These are phyloP conservation scores for Chloroceryle inda DNA, from an alignment of 2,797 vertebrate species.

Conservation along the genomic window DNA sequence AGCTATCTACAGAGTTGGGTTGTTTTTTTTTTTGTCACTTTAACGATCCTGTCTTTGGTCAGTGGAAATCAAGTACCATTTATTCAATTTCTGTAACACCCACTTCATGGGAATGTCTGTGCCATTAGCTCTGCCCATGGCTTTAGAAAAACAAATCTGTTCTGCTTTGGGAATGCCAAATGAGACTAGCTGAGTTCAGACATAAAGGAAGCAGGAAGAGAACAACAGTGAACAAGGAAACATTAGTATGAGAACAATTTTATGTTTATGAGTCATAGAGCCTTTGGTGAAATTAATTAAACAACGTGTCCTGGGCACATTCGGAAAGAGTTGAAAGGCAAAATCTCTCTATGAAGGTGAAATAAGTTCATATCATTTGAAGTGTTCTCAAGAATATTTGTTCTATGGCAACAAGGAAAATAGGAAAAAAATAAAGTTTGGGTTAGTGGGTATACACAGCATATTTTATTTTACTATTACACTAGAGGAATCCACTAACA, in stretches of 20 bases:
- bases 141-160: slow-evolving; percentile 52
- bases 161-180: slow-evolving; percentile 17
- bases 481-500: background rate
- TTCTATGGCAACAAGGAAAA: background rate
- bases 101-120: slow-evolving; percentile 46
- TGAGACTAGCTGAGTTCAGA: background rate
- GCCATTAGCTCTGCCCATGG: background rate
- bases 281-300: slow-evolving; percentile 53
- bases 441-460: background rate
- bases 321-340: slow-evolving; percentile 14
- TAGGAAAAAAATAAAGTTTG: background rate
- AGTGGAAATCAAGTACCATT: slow-evolving; percentile 48
- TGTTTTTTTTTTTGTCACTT: background rate
- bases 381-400: background rate
- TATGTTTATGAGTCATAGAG: slow-evolving; percentile 3
- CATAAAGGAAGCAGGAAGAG: slow-evolving; percentile 66
- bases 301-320: background rate
- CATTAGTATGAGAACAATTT: slow-evolving; percentile 39
- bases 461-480: background rate
- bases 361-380: slow-evolving; percentile 15
- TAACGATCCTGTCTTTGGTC: background rate
- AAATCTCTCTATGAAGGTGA: background rate
- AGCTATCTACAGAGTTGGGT: background rate
- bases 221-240: slow-evolving; percentile 59
- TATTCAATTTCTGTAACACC: slow-evolving; percentile 31